Percentiles rank a stretch among this genome's conserved stretches.
Evolutionary conservation across 2,797 vertebrate species (phyloP).

Genomic region (Danio jaintianensis): DNA sequence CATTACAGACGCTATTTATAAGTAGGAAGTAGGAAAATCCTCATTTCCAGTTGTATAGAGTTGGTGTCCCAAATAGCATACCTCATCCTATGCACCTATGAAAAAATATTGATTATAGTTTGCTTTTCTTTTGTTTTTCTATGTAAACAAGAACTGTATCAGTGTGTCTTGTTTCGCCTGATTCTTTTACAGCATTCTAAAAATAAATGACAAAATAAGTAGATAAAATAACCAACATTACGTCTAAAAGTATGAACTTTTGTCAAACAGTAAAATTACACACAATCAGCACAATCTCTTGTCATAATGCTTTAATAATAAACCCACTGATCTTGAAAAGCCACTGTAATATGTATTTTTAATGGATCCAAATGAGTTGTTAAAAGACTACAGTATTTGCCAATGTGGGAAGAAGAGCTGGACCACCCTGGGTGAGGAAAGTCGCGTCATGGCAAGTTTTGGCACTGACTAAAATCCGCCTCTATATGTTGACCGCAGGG

Average conservation of each 20-base stretch:
- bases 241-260: no score
- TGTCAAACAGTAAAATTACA: background rate
- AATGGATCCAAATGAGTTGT: background rate
- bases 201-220: background rate
- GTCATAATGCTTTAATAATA: background rate
- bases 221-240: background rate
- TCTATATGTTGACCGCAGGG: constrained; percentile 62
- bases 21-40: no score
- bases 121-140: background rate
- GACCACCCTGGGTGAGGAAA: constrained; percentile 71
- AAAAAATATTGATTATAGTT: no score
- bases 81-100: no score
- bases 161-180: no score
- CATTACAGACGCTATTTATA: no score
- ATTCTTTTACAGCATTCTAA: no score
- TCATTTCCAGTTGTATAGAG: no score
- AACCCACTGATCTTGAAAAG: background rate
- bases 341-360: background rate
- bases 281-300: background rate
- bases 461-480: constrained; percentile 61
- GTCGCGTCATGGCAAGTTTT: constrained; percentile 59
- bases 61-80: no score
- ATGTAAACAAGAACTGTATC: background rate
- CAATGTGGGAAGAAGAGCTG: constrained; percentile 41
- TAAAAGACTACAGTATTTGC: background rate